phyloP scores from a whole-genome alignment of 2,797 vertebrate genomes.

The Euphonia xanthogaster region DNA sequence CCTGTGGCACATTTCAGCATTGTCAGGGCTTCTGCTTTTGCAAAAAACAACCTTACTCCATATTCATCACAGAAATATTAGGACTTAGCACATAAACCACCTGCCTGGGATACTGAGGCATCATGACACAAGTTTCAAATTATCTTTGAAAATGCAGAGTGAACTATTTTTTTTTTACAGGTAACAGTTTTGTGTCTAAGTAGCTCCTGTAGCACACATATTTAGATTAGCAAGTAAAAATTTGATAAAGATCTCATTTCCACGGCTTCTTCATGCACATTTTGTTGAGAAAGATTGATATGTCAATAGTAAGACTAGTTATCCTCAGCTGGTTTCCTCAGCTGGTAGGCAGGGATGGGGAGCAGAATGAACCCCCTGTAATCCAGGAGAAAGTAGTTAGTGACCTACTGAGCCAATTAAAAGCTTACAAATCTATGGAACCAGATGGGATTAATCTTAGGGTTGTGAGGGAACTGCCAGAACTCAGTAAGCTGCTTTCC shows the following conservation, averaged over 20 bases:
- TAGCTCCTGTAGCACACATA: neutral
- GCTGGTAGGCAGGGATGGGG: too few relatives aligned
- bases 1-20: neutral
- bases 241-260: neutral
- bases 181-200: neutral
- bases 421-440: neutral
- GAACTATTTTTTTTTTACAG: neutral
- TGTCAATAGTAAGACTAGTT: neutral
- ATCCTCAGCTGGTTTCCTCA: neutral
- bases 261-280: neutral
- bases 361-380: neutral
- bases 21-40: neutral
- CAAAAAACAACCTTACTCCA: neutral
- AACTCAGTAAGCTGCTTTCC: neutral
- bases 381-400: neutral
- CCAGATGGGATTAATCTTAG: neutral
- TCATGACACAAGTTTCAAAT: accelerated
- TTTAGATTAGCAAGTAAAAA: neutral
- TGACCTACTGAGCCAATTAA: neutral
- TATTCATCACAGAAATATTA: neutral
- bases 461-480: neutral
- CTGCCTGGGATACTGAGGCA: neutral
- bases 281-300: neutral
- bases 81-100: neutral
- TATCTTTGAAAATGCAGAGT: neutral